These are phyloP conservation scores for Mastacembelus armatus DNA, from an alignment of 2,797 vertebrate genomes.

Conservation along the genomic window DNA sequence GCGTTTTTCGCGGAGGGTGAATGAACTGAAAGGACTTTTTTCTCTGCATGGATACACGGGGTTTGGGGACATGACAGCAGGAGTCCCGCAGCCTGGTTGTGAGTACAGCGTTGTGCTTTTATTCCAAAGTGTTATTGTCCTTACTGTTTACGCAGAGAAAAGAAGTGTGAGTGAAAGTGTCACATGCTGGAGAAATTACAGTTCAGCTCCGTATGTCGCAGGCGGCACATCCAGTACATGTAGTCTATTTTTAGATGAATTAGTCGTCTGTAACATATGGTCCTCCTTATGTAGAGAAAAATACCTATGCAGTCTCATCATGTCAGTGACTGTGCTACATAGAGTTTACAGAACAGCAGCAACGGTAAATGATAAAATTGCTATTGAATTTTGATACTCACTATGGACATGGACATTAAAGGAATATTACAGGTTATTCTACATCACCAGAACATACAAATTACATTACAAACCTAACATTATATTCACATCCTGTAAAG, in stretches of 20 bases:
- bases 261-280: not conserved
- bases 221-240: not conserved
- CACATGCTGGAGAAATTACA: conserved; percentile 27
- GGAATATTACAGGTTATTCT: too few species aligned
- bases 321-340: too few species aligned
- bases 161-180: not conserved
- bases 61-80: not conserved
- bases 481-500: too few species aligned
- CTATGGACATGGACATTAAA: too few species aligned
- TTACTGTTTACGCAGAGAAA: not conserved
- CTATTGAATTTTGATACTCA: too few species aligned
- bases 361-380: too few species aligned
- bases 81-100: conserved; percentile 3
- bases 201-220: not conserved
- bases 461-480: too few species aligned
- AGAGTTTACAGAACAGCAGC: too few species aligned
- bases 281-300: not conserved
- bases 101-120: conserved; percentile 7
- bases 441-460: too few species aligned
- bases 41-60: conserved; percentile 12
- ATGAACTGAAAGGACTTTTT: not conserved
- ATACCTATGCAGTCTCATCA: too few species aligned
- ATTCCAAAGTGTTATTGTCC: too few species aligned
- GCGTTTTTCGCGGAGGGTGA: not conserved
- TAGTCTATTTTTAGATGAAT: not conserved